phyloP scores from a whole-genome alignment of 2,888 invertebrate species.

The Cantharis lateralis region DNA sequence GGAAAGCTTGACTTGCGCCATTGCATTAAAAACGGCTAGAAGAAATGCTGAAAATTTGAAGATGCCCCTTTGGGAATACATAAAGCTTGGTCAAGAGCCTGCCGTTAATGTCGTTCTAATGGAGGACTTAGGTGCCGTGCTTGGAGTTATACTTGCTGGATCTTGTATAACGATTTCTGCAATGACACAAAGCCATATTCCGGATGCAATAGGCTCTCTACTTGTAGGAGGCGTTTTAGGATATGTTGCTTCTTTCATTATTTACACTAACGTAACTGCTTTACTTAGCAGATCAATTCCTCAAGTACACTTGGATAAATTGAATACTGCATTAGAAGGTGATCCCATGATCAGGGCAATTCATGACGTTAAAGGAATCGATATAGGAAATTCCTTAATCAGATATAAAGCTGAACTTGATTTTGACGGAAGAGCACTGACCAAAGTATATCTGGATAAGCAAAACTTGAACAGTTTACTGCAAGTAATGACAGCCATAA shows the following conservation, averaged over 20 bases:
- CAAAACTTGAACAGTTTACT: constrained; percentile 82
- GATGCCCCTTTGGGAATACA: constrained; percentile 56
- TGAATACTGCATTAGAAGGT: constrained; percentile 87
- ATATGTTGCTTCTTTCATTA: constrained; percentile 91
- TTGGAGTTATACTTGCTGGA: constrained; percentile 84
- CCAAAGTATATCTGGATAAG: constrained; percentile 90
- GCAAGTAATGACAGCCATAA: constrained; percentile 61
- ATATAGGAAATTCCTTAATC: constrained; percentile 93
- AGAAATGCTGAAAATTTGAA: constrained; percentile 80
- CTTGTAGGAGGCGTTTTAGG: constrained; percentile 81
- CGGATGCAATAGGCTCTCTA: constrained; percentile 89
- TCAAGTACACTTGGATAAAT: constrained; percentile 80
- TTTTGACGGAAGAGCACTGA: constrained; percentile 95
- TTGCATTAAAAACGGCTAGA: constrained; percentile 85
- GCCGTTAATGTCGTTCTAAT: constrained; percentile 96
- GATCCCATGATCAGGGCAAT: constrained; percentile 95
- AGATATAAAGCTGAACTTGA: constrained; percentile 99
- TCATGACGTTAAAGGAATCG: constrained; percentile 98
- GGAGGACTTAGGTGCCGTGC: constrained; percentile 95
- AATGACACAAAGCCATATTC: constrained; percentile 76
- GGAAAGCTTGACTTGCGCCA: constrained; percentile 87
- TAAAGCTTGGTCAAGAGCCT: constrained; percentile 81
- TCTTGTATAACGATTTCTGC: constrained; percentile 86
- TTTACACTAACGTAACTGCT: constrained; percentile 93
- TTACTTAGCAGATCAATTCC: constrained; percentile 95